Evolutionary conservation across 2,113 vertebrate species (phyloP).

Genomic region (Tetrao urogallus): DNA sequence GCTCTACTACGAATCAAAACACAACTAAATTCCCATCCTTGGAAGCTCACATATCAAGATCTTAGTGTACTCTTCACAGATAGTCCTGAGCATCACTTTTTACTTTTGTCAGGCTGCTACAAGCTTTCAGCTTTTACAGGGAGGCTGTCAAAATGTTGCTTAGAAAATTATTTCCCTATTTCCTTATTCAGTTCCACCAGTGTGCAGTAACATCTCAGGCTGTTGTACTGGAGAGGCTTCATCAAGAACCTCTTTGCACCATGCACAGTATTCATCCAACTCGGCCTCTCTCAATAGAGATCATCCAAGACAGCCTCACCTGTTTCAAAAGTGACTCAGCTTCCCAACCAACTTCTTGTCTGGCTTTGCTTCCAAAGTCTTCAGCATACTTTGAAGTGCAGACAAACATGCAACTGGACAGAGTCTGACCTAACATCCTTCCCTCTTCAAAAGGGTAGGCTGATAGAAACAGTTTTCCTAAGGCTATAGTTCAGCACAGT

Average conservation of each 20-base stretch:
- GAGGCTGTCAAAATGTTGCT: constrained; percentile 9
- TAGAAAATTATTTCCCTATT: background rate
- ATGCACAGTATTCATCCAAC: background rate
- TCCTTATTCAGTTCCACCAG: background rate
- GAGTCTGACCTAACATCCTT: background rate
- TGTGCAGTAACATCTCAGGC: constrained; percentile 12
- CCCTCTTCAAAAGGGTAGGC: background rate
- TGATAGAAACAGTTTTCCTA: background rate
- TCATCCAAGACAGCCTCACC: background rate
- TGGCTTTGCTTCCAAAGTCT: background rate
- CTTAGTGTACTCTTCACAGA: background rate
- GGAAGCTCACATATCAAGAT: background rate
- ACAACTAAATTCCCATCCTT: background rate
- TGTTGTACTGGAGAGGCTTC: background rate
- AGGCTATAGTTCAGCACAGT: background rate
- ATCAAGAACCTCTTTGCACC: constrained; percentile 7
- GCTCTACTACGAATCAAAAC: background rate
- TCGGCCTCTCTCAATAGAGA: background rate
- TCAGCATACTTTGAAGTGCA: background rate
- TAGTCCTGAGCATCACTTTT: background rate
- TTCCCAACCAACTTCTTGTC: background rate
- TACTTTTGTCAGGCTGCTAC: constrained; percentile 10
- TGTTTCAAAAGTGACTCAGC: background rate
- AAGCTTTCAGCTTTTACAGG: constrained; percentile 7
- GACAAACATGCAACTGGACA: background rate